These are phyloP conservation scores for Monomorium pharaonis DNA, from an alignment of 1,140 invertebrate genomes.

Conservation along the genomic window DNA sequence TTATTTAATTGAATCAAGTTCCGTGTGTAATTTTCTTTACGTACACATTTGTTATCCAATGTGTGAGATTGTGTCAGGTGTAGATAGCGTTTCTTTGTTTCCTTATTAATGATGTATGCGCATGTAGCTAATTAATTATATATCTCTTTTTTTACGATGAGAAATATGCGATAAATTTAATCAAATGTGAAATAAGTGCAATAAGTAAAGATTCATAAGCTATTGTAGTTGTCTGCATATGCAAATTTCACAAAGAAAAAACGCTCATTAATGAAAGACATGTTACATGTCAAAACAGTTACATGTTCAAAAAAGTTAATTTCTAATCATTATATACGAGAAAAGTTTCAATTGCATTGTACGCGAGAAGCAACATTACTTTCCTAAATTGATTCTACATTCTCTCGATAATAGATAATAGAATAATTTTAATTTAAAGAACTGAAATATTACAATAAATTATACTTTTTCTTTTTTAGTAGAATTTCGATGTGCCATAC, in stretches of 20 bases:
- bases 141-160: background rate
- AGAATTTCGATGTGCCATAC: background rate
- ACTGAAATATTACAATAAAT: background rate
- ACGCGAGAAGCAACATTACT: background rate
- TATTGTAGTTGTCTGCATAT: background rate
- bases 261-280: background rate
- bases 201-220: background rate
- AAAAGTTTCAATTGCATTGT: background rate
- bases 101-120: background rate
- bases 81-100: slow-evolving; percentile 13
- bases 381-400: slow-evolving; percentile 25
- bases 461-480: background rate
- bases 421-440: slow-evolving; percentile 24
- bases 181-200: background rate
- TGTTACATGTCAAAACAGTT: background rate
- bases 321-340: background rate
- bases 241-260: background rate
- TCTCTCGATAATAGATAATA: slow-evolving; percentile 21
- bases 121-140: slow-evolving; percentile 6
- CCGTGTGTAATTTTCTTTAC: background rate
- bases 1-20: slow-evolving; percentile 40
- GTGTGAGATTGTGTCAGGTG: background rate
- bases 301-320: background rate
- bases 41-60: slow-evolving; percentile 7
- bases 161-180: background rate